Evolutionary conservation across 2,797 vertebrate species (phyloP).

Genomic region (Discoglossus pictus): DNA sequence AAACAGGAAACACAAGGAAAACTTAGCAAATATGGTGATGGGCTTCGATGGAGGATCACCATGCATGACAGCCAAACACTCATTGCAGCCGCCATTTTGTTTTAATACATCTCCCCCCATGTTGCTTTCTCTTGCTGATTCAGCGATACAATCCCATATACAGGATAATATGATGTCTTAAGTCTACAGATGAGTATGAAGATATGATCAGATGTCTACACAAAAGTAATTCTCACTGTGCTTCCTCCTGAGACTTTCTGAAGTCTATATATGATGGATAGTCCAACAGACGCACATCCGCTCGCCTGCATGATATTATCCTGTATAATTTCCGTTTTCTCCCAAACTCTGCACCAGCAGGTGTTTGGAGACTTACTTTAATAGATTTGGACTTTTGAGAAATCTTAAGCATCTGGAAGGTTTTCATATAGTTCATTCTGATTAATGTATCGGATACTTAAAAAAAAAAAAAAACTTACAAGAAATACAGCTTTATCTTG

Average conservation of each 20-base stretch:
- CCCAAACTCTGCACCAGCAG: constrained; percentile 38
- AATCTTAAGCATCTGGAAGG: constrained; percentile 40
- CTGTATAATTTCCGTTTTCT: constrained; percentile 45
- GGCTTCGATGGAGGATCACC: too few relatives aligned
- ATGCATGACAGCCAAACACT: too few relatives aligned
- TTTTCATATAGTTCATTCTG: constrained; percentile 36
- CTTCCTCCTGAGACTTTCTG: constrained; percentile 37
- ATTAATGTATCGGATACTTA: constrained; percentile 29
- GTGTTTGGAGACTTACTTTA: constrained; percentile 45
- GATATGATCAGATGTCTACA: constrained; percentile 9
- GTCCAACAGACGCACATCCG: constrained; percentile 31
- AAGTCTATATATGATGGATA: constrained; percentile 40
- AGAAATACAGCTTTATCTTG: background rate
- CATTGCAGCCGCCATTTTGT: too few relatives aligned
- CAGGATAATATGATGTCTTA: too few relatives aligned
- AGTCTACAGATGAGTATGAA: constrained; percentile 10
- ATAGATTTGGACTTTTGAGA: constrained; percentile 39
- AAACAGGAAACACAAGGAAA: too few relatives aligned
- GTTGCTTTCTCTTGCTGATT: too few relatives aligned
- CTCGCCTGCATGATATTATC: constrained; percentile 46
- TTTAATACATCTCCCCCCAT: too few relatives aligned
- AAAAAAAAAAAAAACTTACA: background rate
- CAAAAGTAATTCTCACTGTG: constrained; percentile 23
- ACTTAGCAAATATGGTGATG: too few relatives aligned
- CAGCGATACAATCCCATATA: too few relatives aligned